These are phyloP conservation scores for Oikopleura dioica DNA, from an alignment of 23 tunicate species.

Conservation along the genomic window DNA sequence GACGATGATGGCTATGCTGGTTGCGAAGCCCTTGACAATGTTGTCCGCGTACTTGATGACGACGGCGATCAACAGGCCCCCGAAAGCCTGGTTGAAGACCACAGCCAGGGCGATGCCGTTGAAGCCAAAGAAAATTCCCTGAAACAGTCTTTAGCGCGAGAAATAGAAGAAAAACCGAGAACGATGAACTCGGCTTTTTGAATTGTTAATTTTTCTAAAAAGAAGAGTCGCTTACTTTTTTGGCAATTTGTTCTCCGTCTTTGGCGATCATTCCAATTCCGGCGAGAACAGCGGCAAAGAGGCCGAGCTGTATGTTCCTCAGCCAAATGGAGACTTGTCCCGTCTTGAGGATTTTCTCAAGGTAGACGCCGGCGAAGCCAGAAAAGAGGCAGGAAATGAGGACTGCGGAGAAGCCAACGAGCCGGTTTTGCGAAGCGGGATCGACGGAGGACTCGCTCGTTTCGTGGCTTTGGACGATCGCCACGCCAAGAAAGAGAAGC, in stretches of 20 bases:
- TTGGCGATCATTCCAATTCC: too few relatives aligned
- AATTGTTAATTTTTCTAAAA: too few relatives aligned
- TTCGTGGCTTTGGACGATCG: slow-evolving; percentile 33
- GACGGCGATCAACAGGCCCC: slow-evolving; percentile 46
- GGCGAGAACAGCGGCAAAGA: too few relatives aligned
- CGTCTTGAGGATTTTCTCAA: slow-evolving; percentile 36
- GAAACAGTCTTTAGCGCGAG: too few relatives aligned
- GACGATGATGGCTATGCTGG: slow-evolving; percentile 31
- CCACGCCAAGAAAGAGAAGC: slow-evolving; percentile 43
- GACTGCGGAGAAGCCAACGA: slow-evolving; percentile 26
- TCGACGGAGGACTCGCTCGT: neutral
- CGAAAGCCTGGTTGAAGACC: slow-evolving; percentile 58
- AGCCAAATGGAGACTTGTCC: slow-evolving; percentile 27
- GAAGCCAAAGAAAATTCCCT: too few relatives aligned
- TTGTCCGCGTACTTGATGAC: slow-evolving; percentile 50
- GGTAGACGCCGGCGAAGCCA: slow-evolving; percentile 75
- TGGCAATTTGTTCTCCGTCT: too few relatives aligned
- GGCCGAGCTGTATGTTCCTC: slow-evolving; percentile 62
- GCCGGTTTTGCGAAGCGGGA: slow-evolving; percentile 5
- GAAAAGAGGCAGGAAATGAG: slow-evolving; percentile 26
- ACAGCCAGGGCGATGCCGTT: too few relatives aligned
- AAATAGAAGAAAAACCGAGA: too few relatives aligned
- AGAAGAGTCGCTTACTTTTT: too few relatives aligned
- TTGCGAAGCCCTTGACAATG: slow-evolving; percentile 46
- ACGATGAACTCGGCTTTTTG: too few relatives aligned